Conservation (phyloP, 2,113 vertebrate species). For the Lampris megalopsis region DNA sequence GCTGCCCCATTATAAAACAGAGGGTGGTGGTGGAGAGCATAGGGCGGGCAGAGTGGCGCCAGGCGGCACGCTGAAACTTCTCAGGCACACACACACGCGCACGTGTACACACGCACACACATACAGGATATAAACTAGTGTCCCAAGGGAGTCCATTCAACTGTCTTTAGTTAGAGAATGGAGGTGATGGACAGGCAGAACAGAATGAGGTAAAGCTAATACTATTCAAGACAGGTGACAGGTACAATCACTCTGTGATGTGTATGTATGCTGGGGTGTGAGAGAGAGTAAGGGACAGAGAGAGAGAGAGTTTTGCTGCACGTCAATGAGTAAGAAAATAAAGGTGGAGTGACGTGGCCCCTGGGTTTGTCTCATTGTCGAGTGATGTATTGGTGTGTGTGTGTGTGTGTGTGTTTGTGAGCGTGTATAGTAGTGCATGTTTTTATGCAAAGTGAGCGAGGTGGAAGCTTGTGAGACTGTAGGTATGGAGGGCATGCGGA, state of each 20-base stretch:
- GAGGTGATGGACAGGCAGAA: slow-evolving; percentile 79
- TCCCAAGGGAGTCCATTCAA: slow-evolving; percentile 76
- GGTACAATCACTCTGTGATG: slow-evolving; percentile 62
- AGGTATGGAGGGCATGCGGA: slow-evolving; percentile 57
- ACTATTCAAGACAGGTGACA: slow-evolving; percentile 79
- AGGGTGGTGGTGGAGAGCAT: slow-evolving; percentile 39
- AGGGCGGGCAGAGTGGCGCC: slow-evolving; percentile 78
- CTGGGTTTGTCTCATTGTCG: slow-evolving; percentile 67
- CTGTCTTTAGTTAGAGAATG: slow-evolving; percentile 72
- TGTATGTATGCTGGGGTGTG: slow-evolving; percentile 50
- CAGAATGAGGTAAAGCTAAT: slow-evolving; percentile 82
- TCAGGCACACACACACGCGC: slow-evolving; percentile 20
- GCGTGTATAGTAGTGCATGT: neutral
- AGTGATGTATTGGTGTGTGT: slow-evolving; percentile 18
- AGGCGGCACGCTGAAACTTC: slow-evolving; percentile 61
- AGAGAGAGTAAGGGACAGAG: slow-evolving; percentile 26
- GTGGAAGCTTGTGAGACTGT: slow-evolving; percentile 71
- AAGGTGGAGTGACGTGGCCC: slow-evolving; percentile 63
- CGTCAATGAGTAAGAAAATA: slow-evolving; percentile 72
- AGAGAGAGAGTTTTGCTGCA: slow-evolving; percentile 43
- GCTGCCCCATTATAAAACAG: slow-evolving; percentile 59
- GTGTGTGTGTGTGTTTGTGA: neutral
- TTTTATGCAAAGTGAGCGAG: slow-evolving; percentile 48
- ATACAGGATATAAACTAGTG: slow-evolving; percentile 46
- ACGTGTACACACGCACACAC: slow-evolving; percentile 45